Evolutionary conservation across 1,140 invertebrate genomes (phyloP).

Genomic region (Lethocerus indicus): DNA sequence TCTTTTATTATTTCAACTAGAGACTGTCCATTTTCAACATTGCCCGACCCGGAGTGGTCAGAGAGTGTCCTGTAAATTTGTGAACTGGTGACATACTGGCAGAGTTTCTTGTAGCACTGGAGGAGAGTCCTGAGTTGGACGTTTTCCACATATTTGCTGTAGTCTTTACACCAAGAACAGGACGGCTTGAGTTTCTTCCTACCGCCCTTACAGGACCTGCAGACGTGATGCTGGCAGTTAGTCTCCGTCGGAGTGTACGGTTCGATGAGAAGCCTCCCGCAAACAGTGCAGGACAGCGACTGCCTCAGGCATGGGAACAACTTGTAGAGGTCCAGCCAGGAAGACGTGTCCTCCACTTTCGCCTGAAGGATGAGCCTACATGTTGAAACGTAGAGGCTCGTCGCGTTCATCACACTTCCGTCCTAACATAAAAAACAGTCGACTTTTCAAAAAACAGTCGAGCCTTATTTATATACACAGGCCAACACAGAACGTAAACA

Average conservation of each 20-base stretch:
- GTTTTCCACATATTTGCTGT: slow-evolving; percentile 67
- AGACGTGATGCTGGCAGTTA: slow-evolving; percentile 80
- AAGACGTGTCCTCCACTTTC: slow-evolving; percentile 42
- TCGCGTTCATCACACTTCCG: slow-evolving; percentile 58
- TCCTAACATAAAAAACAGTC: no score
- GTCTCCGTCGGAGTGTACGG: slow-evolving; percentile 63
- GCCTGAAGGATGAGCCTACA: slow-evolving; percentile 61
- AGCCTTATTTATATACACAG: no score
- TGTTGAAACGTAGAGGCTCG: slow-evolving; percentile 66
- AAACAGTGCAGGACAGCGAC: slow-evolving; percentile 75
- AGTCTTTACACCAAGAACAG: slow-evolving; percentile 72
- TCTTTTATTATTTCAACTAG: slow-evolving; percentile 52
- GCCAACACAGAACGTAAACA: no score
- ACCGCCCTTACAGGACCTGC: slow-evolving; percentile 60
- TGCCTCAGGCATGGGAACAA: slow-evolving; percentile 68
- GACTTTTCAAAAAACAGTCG: no score
- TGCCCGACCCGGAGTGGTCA: slow-evolving; percentile 29
- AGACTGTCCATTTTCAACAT: slow-evolving; percentile 23
- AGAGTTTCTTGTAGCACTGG: slow-evolving; percentile 77
- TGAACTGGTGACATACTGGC: slow-evolving; percentile 56
- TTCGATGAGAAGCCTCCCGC: slow-evolving; percentile 62
- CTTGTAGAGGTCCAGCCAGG: slow-evolving; percentile 64
- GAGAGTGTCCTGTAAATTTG: slow-evolving; percentile 43
- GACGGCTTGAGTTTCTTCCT: slow-evolving; percentile 67
- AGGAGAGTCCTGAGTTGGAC: slow-evolving; percentile 59